Evolutionary conservation across 2,797 vertebrate species (phyloP).

Genomic region (Notolabrus celidotus): DNA sequence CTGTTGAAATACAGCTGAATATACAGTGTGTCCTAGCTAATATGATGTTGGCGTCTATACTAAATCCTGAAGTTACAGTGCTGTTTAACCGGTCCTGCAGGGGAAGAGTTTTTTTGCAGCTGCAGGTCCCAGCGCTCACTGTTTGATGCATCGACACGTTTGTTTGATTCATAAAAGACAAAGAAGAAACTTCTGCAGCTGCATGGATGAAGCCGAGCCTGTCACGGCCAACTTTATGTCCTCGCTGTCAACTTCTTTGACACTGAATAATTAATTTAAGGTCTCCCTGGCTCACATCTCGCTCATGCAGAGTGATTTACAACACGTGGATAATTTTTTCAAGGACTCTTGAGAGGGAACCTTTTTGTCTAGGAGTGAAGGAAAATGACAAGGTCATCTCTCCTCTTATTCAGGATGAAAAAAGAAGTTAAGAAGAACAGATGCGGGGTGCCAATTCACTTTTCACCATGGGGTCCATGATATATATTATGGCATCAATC

Average conservation of each 20-base stretch:
- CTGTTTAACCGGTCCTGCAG: not conserved
- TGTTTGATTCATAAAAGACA: not conserved
- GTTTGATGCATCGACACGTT: not conserved
- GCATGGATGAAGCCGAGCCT: too few relatives aligned
- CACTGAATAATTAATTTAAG: not conserved
- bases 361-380: not conserved
- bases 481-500: slow-evolving; percentile 23
- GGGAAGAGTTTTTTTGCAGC: not conserved
- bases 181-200: too few relatives aligned
- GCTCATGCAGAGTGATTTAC: not conserved
- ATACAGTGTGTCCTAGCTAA: not conserved
- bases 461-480: not conserved
- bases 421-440: not conserved
- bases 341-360: not conserved
- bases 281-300: not conserved
- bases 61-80: not conserved
- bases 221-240: not conserved
- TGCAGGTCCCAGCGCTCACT: not conserved
- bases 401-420: not conserved
- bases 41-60: not conserved
- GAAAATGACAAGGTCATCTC: not conserved
- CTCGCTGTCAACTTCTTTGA: not conserved
- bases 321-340: not conserved
- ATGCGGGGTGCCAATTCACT: not conserved
- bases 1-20: not conserved